Percentiles rank a stretch among this genome's conserved stretches.
Evolutionary conservation across 2,797 vertebrate species (phyloP).

Genomic region (Melanitta fusca): DNA sequence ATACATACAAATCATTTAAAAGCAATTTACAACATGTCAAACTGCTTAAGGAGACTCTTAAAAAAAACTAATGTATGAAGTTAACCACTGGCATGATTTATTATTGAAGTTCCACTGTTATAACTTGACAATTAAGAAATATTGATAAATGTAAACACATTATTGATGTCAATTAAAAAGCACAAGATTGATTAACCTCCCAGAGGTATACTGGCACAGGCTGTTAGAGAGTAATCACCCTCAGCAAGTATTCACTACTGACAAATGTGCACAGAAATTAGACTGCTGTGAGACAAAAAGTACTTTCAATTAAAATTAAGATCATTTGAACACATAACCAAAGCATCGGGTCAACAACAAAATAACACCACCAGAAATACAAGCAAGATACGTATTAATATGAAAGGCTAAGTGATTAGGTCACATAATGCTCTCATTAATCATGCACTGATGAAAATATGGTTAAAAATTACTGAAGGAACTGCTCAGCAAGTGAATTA

Average conservation of each 20-base stretch:
- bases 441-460: neutral
- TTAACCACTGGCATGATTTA: slow-evolving; percentile 77
- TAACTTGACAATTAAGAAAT: slow-evolving; percentile 81
- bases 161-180: slow-evolving; percentile 81
- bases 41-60: slow-evolving; percentile 68
- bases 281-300: slow-evolving; percentile 52
- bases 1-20: slow-evolving; percentile 37
- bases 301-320: slow-evolving; percentile 53
- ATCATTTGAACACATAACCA: slow-evolving; percentile 30
- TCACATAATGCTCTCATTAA: neutral
- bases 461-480: slow-evolving; percentile 1
- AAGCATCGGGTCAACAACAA: slow-evolving; percentile 31
- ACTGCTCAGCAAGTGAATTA: neutral
- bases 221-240: slow-evolving; percentile 72
- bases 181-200: slow-evolving; percentile 78
- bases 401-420: neutral
- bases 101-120: slow-evolving; percentile 74
- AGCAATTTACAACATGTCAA: slow-evolving; percentile 65
- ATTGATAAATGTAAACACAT: slow-evolving; percentile 82
- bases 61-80: slow-evolving; percentile 64
- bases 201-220: slow-evolving; percentile 71
- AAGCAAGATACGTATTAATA: neutral
- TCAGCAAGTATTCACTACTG: slow-evolving; percentile 65
- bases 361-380: neutral
- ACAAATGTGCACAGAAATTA: slow-evolving; percentile 52